Evolutionary conservation across 2,888 invertebrate genomes (phyloP), one percentile per base, ranked within the genome.

Genomic region (Heliconius aoede): DNA sequence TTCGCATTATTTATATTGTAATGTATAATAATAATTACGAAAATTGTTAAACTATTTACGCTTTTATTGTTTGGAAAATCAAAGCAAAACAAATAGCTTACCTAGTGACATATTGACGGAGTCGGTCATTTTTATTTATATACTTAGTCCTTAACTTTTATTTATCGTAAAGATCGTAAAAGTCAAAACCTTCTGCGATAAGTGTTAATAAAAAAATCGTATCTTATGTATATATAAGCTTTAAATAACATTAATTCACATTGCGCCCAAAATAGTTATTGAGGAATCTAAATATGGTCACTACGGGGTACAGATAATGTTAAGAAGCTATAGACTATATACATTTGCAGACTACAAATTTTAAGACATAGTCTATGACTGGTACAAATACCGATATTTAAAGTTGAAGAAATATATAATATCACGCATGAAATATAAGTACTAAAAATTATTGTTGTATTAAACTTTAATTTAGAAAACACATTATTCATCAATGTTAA

Each of bases 31-130:
- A 60, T 60, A 26, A 60, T 11, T 60, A 15, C 4, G 26, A 60
- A n/a, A 55, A 55, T 55, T n/a, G 55, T 24, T 13, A 13, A 60
- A 60, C 28, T 61, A 5, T 18, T n/a, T n/a, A 64, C n/a, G 32
- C 32, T 32, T 28, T 32, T 18, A 30, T 32, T n/a, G 13, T n/a
- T 36, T 7, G 7, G 30, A 36, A 32, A 64, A 36, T 64, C n/a
- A n/a, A 32, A 36, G 64, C 65, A 65, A n/a, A 65, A 65, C 65
- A 36, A 36, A 36, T 36, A 55, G 77, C 89, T 88, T 88, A 93
- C 93, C 93, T 75, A 93, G 82, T 77, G 93, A 92, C 92, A 93
- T 92, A 86, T 93, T 91, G 24, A 92, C 89, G 30, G 91, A 86
- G 84, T 93, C 93, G 51, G 89, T 86, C 93, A 93, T 93, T 75